Percentiles rank a stretch among this genome's conserved stretches.
Conservation (phyloP, 2,113 vertebrate genomes). For the Pedetes capensis region DNA sequence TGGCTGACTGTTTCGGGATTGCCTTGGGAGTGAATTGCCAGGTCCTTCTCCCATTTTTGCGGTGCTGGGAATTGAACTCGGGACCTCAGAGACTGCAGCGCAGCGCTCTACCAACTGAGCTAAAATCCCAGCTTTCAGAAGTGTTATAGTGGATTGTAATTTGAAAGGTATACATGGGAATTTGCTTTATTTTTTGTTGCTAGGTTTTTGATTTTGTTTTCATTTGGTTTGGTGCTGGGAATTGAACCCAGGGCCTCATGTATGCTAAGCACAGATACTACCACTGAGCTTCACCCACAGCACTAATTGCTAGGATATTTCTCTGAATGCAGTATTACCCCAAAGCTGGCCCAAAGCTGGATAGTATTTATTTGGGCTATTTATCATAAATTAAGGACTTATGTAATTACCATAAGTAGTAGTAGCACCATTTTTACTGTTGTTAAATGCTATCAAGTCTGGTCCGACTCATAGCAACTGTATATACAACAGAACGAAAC, state of each 20-base stretch:
- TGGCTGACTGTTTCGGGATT: no score
- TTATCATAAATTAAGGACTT: background rate
- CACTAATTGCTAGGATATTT: background rate
- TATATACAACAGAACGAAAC: no score
- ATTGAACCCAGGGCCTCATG: background rate
- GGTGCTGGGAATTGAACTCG: no score
- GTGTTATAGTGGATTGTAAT: background rate
- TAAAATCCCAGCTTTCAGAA: no score
- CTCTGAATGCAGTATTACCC: background rate
- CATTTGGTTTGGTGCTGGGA: no score
- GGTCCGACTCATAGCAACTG: no score
- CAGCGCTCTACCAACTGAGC: no score
- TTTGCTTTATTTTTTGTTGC: background rate
- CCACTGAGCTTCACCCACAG: background rate
- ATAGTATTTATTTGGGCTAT: background rate
- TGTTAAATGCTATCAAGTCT: no score
- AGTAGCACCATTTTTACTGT: no score
- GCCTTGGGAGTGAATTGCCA: no score
- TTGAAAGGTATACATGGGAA: background rate
- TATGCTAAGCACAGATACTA: background rate
- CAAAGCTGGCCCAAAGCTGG: background rate
- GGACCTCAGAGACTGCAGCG: no score
- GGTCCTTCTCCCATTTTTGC: no score
- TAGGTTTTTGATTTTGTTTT: background rate
- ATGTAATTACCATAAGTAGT: background rate